Evolutionary conservation across 2,797 vertebrate genomes (phyloP), one percentile per base, ranked within the genome.

Genomic region (Jordanella pulchra): DNA sequence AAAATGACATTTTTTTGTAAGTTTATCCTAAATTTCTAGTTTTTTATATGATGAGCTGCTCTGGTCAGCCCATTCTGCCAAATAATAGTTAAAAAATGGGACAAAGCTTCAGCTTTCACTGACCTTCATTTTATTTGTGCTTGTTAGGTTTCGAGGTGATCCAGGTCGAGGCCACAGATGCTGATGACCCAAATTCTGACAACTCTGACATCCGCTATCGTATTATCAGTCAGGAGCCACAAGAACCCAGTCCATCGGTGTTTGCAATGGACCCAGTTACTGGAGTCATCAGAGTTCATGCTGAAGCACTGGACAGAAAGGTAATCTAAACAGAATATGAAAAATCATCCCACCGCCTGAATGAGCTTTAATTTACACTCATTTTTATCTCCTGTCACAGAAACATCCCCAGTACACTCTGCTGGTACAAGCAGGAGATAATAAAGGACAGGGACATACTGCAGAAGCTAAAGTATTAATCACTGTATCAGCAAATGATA

Each of bases 61-160:
- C n/a, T n/a, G n/a, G n/a, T n/a, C n/a, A n/a, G n/a, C n/a, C n/a
- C n/a, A n/a, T n/a, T n/a, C n/a, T n/a, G n/a, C n/a, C n/a, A n/a
- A n/a, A n/a, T n/a, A n/a, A n/a, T n/a, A n/a, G n/a, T n/a, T n/a
- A n/a, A n/a, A n/a, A n/a, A n/a, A n/a, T n/a, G n/a, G n/a, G n/a
- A n/a, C n/a, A n/a, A n/a, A n/a, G n/a, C n/a, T n/a, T n/a, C n/a
- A n/a, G n/a, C n/a, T n/a, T n/a, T n/a, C n/a, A n/a, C n/a, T n/a
- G n/a, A n/a, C n/a, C n/a, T n/a, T n/a, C n/a, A n/a, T n/a, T n/a
- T n/a, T n/a, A n/a, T n/a, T n/a, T n/a, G n/a, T n/a, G n/a, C n/a
- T n/a, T n/a, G n/a, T n/a, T n/a, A 98, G 97, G 91, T 28, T 93
- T 77, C 14, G 92, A 95, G 0, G 87, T 98, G 75, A 93, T 97